These are phyloP conservation scores for Porites evermanni DNA, from an alignment of 92 coral and sea anemone species.

Conservation along the genomic window DNA sequence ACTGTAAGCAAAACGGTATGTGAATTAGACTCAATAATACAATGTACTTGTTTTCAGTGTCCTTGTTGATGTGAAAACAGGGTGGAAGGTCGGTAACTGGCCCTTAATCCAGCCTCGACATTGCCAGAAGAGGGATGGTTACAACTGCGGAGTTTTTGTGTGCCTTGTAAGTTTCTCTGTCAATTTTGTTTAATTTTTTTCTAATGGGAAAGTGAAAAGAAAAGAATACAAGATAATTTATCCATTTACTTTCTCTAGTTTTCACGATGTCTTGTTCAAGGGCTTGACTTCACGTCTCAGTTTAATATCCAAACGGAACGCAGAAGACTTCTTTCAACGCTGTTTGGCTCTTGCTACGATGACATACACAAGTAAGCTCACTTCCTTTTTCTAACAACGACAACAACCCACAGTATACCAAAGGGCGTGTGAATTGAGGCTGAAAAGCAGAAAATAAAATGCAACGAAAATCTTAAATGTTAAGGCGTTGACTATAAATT, in stretches of 20 bases:
- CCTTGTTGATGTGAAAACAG: constrained; percentile 13
- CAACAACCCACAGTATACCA: no score
- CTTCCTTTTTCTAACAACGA: no score
- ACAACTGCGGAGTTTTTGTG: constrained; percentile 12
- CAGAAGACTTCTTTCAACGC: no score
- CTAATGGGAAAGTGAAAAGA: background rate
- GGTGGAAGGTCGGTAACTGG: constrained; percentile 12
- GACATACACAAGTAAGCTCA: no score
- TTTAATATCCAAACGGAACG: no score
- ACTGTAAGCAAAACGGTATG: no score
- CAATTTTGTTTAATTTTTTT: background rate
- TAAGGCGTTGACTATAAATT: background rate
- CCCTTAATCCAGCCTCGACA: constrained; percentile 5
- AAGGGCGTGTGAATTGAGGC: no score
- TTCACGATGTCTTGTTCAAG: no score
- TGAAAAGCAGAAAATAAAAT: no score
- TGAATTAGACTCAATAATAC: no score
- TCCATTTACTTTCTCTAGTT: background rate
- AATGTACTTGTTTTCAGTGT: background rate
- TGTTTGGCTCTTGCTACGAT: no score
- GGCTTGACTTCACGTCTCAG: no score
- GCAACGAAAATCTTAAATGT: background rate
- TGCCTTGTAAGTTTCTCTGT: background rate
- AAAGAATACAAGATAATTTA: background rate
- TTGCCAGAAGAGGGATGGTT: constrained; percentile 7